A percentile compares a stretch with the other conserved stretches of the same genome.
phyloP scores from a whole-genome alignment of 2,888 invertebrate genomes.

The Balanococcus diminutus region DNA sequence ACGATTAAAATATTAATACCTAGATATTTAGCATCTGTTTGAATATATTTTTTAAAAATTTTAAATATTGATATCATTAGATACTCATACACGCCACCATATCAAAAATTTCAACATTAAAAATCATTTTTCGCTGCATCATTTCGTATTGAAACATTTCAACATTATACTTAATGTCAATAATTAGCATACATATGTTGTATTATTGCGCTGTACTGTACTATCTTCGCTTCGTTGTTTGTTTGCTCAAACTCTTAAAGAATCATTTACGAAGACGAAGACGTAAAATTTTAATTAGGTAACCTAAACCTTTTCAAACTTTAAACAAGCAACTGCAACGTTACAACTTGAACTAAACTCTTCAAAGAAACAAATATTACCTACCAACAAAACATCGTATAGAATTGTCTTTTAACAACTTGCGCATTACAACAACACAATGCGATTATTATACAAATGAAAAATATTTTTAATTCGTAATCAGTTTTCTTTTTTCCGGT shows the following conservation, averaged over 20 bases:
- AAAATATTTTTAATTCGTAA: no score
- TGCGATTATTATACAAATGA: no score
- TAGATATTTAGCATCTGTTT: no score
- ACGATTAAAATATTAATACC: no score
- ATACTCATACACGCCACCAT: no score
- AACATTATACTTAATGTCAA: background rate
- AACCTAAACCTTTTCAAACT: conserved; percentile 16
- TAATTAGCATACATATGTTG: background rate
- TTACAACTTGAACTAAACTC: background rate
- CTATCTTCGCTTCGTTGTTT: background rate
- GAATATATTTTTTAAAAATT: no score
- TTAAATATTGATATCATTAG: no score
- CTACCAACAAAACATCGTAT: background rate
- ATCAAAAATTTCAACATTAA: background rate
- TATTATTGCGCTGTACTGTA: background rate
- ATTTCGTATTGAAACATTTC: background rate
- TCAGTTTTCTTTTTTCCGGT: no score
- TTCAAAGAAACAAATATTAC: background rate
- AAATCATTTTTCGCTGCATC: background rate
- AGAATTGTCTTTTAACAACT: no score
- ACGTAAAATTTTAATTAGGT: conserved; percentile 8
- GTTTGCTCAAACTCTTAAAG: background rate
- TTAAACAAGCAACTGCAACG: background rate
- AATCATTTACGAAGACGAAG: conserved; percentile 7
- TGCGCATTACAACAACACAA: no score